Base-by-base conservation (phyloP, 2,113 vertebrate species). In the Syngnathus typhle region DNA sequence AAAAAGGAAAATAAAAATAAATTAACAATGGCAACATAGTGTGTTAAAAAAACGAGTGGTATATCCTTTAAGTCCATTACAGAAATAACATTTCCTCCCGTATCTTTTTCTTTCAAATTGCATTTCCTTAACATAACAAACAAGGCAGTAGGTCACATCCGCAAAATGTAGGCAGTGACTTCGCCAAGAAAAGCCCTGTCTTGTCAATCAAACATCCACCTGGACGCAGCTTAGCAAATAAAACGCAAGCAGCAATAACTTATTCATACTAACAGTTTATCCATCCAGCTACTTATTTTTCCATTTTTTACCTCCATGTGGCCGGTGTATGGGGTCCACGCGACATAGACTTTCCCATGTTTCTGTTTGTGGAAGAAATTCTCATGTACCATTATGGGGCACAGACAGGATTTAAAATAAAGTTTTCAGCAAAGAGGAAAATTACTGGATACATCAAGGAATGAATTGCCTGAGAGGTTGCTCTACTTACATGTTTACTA, bases 301-400 rank as follows among this genome's bases (percentile, higher is more conserved):
- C 13, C 44, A 15, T 74, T 75, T 79, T 87, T 84, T 73, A 82
- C 81, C 68, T 79, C 81, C 82, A 73, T 65, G 21, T 80, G 75
- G 23, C 70, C 77, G 85, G 85, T 84, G 64, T 82, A 70, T 70
- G 79, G 81, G 46, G 82, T 71, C 64, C 78, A 55, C 74, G 60
- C 79, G 71, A 83, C 75, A 69, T 78, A 70, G 76, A 82, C 75
- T 87, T 88, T 85, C 82, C 86, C 81, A 70, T 87, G 80, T 88
- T 88, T 86, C 72, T 88, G 79, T 87, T 89, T 86, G 72, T 4
- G 78, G 78, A 87, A 83, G 73, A 75, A 79, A 60, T 86, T 80
- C 75, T 74, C 78, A 70, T 77, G 77, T 77, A 65, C 75, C 72
- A 68, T 71, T 78, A 76, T 69, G 67, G 70, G 64, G 68, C 74